A percentile compares a stretch with the other conserved stretches of the same genome.
Evolutionary conservation across 2,888 invertebrate species (phyloP).

Genomic region (Dolichomitus sp.): DNA sequence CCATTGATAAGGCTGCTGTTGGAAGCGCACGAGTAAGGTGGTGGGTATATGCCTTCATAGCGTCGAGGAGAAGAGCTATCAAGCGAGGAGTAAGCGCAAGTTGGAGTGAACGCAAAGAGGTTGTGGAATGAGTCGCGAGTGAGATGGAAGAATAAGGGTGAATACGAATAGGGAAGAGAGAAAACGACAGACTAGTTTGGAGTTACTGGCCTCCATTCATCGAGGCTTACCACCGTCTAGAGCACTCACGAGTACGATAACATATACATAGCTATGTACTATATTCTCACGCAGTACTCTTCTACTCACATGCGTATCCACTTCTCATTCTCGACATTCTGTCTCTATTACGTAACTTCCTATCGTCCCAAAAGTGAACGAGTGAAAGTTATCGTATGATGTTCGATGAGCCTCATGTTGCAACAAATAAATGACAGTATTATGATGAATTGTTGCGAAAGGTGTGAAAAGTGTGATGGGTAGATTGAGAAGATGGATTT

Average conservation of each 20-base stretch:
- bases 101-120: slow-evolving; percentile 24
- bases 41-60: slow-evolving; percentile 15
- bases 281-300: slow-evolving; percentile 12
- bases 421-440: slow-evolving; percentile 21
- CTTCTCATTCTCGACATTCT: slow-evolving; percentile 2
- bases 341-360: slow-evolving; percentile 12
- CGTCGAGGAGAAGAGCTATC: slow-evolving; percentile 41
- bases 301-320: slow-evolving; percentile 14
- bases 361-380: slow-evolving; percentile 4
- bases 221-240: slow-evolving; percentile 69
- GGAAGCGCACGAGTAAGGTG: slow-evolving; percentile 4
- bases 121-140: slow-evolving; percentile 1
- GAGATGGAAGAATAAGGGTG: background rate
- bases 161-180: background rate
- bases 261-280: background rate
- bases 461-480: background rate
- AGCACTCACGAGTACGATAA: slow-evolving; percentile 69
- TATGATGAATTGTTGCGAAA: slow-evolving; percentile 23
- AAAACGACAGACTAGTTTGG: slow-evolving; percentile 9
- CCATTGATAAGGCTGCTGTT: slow-evolving; percentile 70
- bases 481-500: background rate
- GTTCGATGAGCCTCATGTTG: background rate
- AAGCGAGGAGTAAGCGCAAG: slow-evolving; percentile 28
- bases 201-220: slow-evolving; percentile 68
- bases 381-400: background rate